A percentile compares a stretch with the other conserved stretches of the same genome.
Evolutionary conservation across 2,797 vertebrate species (phyloP).

Genomic region (Taenioides sp.): DNA sequence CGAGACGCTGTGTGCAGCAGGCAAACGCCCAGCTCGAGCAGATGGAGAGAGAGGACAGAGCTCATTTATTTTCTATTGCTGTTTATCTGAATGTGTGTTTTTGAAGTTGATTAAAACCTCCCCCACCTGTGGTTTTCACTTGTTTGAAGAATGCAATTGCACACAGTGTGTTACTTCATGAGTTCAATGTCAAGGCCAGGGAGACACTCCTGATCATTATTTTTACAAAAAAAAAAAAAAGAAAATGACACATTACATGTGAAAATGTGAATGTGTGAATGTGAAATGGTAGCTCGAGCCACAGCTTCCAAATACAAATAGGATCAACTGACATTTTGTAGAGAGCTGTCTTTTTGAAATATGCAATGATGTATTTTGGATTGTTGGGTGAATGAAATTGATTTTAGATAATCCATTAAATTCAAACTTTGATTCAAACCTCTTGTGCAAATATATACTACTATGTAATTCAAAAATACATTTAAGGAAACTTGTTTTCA

Average conservation of each 20-base stretch:
- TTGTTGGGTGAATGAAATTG: background rate
- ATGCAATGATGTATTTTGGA: background rate
- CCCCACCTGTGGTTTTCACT: slow-evolving; percentile 45
- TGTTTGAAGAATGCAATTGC: slow-evolving; percentile 52
- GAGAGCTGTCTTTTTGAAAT: background rate
- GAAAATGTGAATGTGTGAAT: background rate
- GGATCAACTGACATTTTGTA: background rate
- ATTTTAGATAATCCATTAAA: background rate
- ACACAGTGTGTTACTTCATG: slow-evolving; percentile 45
- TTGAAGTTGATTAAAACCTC: slow-evolving; percentile 59
- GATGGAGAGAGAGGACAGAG: slow-evolving; percentile 52
- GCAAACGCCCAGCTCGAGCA: slow-evolving; percentile 68
- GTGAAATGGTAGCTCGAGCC: background rate
- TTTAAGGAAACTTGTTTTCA: too few relatives aligned
- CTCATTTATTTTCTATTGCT: slow-evolving; percentile 49
- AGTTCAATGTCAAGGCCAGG: slow-evolving; percentile 28
- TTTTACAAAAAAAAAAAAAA: background rate
- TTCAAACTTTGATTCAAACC: background rate
- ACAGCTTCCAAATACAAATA: background rate
- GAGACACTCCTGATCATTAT: slow-evolving; percentile 19
- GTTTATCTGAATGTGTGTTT: slow-evolving; percentile 53
- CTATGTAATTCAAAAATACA: slow-evolving; percentile 8
- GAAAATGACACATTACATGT: background rate
- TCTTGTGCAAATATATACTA: background rate
- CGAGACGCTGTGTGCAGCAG: slow-evolving; percentile 56